These are phyloP conservation scores for Albula goreensis DNA, from an alignment of 2,113 vertebrate species.

Conservation along the genomic window DNA sequence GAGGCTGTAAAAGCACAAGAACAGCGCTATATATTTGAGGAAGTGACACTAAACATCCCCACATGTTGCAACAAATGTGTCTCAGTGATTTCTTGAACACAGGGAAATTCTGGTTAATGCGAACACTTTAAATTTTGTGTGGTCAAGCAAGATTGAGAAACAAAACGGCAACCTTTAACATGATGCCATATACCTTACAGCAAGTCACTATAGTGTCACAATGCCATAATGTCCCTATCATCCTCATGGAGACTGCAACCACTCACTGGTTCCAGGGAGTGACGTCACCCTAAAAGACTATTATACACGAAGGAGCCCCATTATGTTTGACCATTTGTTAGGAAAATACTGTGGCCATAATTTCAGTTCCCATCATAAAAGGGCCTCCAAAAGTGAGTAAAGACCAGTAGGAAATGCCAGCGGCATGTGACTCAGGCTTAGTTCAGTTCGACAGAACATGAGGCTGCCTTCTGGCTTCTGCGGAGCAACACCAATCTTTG, in stretches of 20 bases:
- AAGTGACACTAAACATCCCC: constrained; percentile 14
- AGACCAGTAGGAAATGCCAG: not conserved
- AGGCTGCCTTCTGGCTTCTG: not conserved
- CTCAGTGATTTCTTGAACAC: not conserved
- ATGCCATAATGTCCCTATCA: not conserved
- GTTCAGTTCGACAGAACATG: not conserved
- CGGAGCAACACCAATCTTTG: not conserved
- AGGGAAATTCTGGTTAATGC: not conserved
- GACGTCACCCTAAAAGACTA: not conserved
- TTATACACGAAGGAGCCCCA: not conserved
- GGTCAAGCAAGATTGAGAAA: not conserved
- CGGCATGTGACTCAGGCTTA: not conserved
- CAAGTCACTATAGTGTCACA: not conserved
- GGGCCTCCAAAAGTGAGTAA: not conserved
- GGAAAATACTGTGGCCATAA: not conserved
- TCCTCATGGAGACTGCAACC: not conserved
- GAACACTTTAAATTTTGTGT: not conserved
- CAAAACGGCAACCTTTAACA: not conserved
- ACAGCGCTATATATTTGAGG: not conserved
- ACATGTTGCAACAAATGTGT: constrained; percentile 7
- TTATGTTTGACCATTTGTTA: not conserved
- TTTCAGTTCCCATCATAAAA: not conserved
- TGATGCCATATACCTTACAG: too few species aligned
- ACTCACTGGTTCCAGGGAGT: not conserved
- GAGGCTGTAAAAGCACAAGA: not conserved